Conservation (phyloP, 1,140 invertebrate species). For the Orussus abietinus region DNA sequence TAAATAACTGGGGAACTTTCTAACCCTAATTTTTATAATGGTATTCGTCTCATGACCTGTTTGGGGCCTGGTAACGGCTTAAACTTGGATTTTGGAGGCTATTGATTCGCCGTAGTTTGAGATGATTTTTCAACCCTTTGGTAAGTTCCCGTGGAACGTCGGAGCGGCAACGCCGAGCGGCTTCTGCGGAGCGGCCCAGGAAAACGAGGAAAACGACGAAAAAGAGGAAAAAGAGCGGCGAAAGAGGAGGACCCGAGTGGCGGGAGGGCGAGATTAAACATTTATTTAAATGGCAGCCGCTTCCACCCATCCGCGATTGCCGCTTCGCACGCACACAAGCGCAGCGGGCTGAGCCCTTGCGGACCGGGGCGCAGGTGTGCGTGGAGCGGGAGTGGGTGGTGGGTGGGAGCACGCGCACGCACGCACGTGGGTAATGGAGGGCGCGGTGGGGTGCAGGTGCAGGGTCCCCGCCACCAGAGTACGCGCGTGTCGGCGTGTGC, state of each 20-base stretch:
- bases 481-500: not conserved
- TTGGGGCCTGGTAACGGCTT: too few species aligned
- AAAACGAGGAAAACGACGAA: conserved; percentile 25
- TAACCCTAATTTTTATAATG: too few species aligned
- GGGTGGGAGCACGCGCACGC: conserved; percentile 13
- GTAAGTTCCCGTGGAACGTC: too few species aligned
- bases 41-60: too few species aligned
- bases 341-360: conserved; percentile 18
- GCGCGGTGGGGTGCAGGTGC: too few species aligned
- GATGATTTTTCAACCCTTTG: too few species aligned
- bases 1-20: too few species aligned
- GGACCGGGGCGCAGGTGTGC: too few species aligned
- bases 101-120: too few species aligned
- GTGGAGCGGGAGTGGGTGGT: conserved; percentile 1
- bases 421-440: conserved; percentile 13
- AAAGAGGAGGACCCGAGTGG: conserved; percentile 10
- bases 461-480: too few species aligned
- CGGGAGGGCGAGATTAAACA: conserved; percentile 49
- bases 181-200: conserved; percentile 17
- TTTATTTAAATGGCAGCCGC: conserved; percentile 51
- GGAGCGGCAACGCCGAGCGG: too few species aligned
- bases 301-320: conserved; percentile 17
- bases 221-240: conserved; percentile 14
- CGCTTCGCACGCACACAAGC: conserved; percentile 25
- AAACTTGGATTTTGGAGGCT: too few species aligned